These are phyloP conservation scores for Tarsius wallacei DNA, from an alignment of 2,797 vertebrate genomes.

Conservation along the genomic window DNA sequence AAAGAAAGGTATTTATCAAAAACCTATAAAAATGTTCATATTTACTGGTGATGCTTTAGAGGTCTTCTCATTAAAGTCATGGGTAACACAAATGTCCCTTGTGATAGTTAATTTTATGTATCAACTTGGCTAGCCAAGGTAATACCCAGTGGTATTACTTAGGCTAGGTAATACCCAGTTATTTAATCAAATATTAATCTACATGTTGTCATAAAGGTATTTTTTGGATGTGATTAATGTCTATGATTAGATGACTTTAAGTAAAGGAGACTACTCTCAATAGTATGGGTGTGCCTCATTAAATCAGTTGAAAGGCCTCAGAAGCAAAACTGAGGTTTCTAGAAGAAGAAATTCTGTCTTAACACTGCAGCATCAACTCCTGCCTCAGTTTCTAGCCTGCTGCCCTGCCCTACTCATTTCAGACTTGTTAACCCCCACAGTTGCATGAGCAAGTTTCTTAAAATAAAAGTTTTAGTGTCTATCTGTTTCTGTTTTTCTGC, in stretches of 20 bases:
- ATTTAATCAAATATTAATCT: neutral
- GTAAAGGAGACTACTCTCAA: neutral
- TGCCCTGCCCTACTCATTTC: neutral
- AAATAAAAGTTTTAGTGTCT: neutral
- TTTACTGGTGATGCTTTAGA: neutral
- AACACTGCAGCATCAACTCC: neutral
- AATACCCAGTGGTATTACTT: neutral
- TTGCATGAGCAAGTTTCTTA: neutral
- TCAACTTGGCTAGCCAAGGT: neutral
- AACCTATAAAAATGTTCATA: neutral
- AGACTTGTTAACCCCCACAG: neutral
- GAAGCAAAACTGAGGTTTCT: neutral
- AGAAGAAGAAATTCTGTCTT: neutral
- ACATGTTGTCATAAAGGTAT: neutral
- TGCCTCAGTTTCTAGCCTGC: neutral
- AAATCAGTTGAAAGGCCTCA: slow-evolving; percentile 8
- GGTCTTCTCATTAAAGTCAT: neutral
- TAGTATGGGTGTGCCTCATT: neutral
- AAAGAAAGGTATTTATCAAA: neutral
- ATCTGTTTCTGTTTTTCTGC: neutral
- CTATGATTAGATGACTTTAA: neutral
- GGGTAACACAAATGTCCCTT: neutral
- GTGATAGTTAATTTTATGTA: neutral
- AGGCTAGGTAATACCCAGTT: neutral
- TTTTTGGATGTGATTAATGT: neutral